These are phyloP conservation scores for Drosophila bunnanda DNA, from an alignment of 2,888 invertebrate genomes.

Conservation along the genomic window DNA sequence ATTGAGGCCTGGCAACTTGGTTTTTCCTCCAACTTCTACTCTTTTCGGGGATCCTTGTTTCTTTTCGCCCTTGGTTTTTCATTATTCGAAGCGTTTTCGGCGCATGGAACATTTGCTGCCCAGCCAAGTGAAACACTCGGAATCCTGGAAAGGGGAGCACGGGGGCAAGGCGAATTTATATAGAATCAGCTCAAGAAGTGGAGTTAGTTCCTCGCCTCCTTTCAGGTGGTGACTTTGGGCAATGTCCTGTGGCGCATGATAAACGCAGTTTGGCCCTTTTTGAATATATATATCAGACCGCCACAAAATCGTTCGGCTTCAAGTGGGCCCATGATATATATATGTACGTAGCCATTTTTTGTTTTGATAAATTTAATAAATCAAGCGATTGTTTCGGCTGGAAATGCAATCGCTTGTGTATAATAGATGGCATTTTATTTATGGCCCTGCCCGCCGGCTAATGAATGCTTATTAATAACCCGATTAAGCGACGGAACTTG, in stretches of 20 bases:
- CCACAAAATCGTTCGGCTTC: slow-evolving; percentile 6
- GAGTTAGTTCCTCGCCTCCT: slow-evolving; percentile 23
- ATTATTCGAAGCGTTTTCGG: slow-evolving; percentile 52
- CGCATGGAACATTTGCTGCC: slow-evolving; percentile 70
- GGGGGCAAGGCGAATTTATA: neutral
- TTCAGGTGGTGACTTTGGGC: slow-evolving; percentile 66
- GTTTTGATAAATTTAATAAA: slow-evolving; percentile 71
- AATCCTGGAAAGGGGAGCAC: slow-evolving; percentile 6
- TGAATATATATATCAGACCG: slow-evolving; percentile 57
- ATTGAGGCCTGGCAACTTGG: slow-evolving; percentile 50
- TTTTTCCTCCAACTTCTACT: slow-evolving; percentile 7
- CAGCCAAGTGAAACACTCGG: slow-evolving; percentile 59
- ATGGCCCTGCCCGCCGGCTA: slow-evolving; percentile 53
- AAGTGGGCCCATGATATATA: slow-evolving; percentile 39
- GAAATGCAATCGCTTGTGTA: slow-evolving; percentile 69
- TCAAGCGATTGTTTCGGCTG: slow-evolving; percentile 55
- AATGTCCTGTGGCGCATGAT: slow-evolving; percentile 73
- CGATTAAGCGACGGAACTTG: slow-evolving; percentile 51
- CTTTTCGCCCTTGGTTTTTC: slow-evolving; percentile 47
- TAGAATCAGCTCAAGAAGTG: neutral
- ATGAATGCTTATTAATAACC: slow-evolving; percentile 75
- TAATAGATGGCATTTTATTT: slow-evolving; percentile 71
- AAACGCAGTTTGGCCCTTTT: slow-evolving; percentile 63
- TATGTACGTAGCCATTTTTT: slow-evolving; percentile 11
- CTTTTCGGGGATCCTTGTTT: slow-evolving; percentile 8